Conservation (phyloP, 2,888 invertebrate species). For the Dolomedes plantarius region DNA sequence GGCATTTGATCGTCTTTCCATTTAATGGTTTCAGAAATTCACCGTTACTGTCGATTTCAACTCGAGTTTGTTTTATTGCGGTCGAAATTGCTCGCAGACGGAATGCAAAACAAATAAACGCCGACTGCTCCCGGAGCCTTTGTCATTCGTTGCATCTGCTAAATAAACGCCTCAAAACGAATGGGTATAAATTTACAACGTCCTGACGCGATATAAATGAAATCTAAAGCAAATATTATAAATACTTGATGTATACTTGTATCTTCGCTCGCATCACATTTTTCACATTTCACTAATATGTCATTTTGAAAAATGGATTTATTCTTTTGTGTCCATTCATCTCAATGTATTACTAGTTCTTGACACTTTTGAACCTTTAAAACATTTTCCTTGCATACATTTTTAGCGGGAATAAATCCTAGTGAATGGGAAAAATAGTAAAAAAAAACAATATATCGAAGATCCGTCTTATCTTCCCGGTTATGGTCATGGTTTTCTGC, state of each 20-base stretch:
- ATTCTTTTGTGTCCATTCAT: neutral
- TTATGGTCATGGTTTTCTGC: slow-evolving; percentile 8
- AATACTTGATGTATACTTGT: no score
- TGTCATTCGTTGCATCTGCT: no score
- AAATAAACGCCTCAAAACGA: no score
- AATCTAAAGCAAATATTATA: no score
- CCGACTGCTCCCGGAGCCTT: no score
- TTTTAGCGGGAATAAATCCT: neutral
- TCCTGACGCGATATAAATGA: neutral
- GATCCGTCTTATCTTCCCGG: slow-evolving; percentile 1
- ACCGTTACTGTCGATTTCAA: no score
- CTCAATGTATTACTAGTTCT: neutral
- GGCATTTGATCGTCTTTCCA: no score
- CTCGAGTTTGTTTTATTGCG: no score
- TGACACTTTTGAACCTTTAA: neutral
- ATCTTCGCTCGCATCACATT: neutral
- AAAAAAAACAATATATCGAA: neutral
- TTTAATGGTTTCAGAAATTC: no score
- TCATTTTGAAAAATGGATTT: neutral
- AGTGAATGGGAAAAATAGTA: neutral
- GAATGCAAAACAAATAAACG: no score
- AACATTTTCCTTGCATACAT: neutral
- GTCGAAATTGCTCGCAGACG: no score
- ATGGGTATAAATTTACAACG: neutral
- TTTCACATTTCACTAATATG: neutral